Evolutionary conservation across 2,113 vertebrate genomes (phyloP), one percentile per base, ranked within the genome.

Genomic region (Sebastes fasciatus): DNA sequence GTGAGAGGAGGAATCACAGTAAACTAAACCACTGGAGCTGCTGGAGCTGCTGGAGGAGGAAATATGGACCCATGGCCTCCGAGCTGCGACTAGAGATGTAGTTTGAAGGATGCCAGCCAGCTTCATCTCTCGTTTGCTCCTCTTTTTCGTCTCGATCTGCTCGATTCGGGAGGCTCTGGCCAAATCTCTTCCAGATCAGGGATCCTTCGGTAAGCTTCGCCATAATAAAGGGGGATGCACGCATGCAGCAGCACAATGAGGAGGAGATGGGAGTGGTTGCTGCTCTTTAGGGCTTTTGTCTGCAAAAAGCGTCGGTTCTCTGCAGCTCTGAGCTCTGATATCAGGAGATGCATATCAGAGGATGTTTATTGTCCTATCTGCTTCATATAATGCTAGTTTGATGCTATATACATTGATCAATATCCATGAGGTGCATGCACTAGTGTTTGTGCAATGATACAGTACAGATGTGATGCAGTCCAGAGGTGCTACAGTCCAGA

Each of bases 101-200:
- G 94, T 11, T 58, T 52, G 71, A 17, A 93, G 81, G 84, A 96
- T 96, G 95, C 82, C 80, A 14, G 72, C 74, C 17, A 10, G 57
- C 85, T 60, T 40, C 90, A 61, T 91, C 80, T 85, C 73, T 75
- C 92, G 92, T 87, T 84, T 91, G 83, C 77, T 95, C 72, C 79
- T 94, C 43, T 86, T 88, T 69, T 85, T 88, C 71, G 66, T 67
- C 65, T 93, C 43, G 83, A 46, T 91, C 46, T 88, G 79, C 77
- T 78, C 89, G 90, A 48, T 88, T 48, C 54, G 83, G 89, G 87
- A 88, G 86, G 89, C 89, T 83, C 81, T 54, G 82, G 85, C 89
- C 89, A 94, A 93, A 80, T 93, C 94, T 66, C 80, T 93, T 58
- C 85, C 90, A 69, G 93, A 94, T n/a, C 92, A 88, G 72, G 91